phyloP scores from a whole-genome alignment of 2,888 invertebrate species.

The Brenthis daphne region DNA sequence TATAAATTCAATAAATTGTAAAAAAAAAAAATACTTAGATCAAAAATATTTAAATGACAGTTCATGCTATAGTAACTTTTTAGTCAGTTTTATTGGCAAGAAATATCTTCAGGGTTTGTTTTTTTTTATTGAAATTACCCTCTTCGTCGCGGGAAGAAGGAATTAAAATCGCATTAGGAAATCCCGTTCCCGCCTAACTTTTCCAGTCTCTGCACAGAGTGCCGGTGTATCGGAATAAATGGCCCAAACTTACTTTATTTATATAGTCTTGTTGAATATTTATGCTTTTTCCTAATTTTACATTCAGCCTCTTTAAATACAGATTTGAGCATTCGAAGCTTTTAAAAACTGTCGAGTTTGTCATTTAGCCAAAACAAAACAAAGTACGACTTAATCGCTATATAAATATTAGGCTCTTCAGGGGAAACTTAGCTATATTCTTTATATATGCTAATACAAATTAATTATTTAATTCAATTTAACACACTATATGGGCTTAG shows the following conservation, averaged over 20 bases:
- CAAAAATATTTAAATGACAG: constrained; percentile 10
- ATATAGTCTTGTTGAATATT: constrained; percentile 79
- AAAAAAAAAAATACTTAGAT: background rate
- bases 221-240: constrained; percentile 81
- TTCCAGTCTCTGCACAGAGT: constrained; percentile 74
- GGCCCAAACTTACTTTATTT: constrained; percentile 80
- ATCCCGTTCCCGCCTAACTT: constrained; percentile 78
- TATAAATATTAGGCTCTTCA: background rate
- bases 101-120: constrained; percentile 65
- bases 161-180: constrained; percentile 82
- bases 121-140: constrained; percentile 75
- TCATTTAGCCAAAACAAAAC: constrained; percentile 26
- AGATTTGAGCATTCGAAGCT: constrained; percentile 48
- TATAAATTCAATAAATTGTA: background rate
- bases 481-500: too few species aligned
- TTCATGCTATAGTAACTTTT: constrained; percentile 37
- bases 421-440: too few species aligned
- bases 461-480: too few species aligned
- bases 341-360: constrained; percentile 26
- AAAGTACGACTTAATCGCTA: background rate
- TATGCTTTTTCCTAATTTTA: constrained; percentile 73
- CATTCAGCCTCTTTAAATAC: constrained; percentile 69
- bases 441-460: too few species aligned
- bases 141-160: constrained; percentile 74
- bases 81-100: constrained; percentile 51